phyloP scores from a whole-genome alignment of 2,888 invertebrate species.

The Chrysolina haemoptera region DNA sequence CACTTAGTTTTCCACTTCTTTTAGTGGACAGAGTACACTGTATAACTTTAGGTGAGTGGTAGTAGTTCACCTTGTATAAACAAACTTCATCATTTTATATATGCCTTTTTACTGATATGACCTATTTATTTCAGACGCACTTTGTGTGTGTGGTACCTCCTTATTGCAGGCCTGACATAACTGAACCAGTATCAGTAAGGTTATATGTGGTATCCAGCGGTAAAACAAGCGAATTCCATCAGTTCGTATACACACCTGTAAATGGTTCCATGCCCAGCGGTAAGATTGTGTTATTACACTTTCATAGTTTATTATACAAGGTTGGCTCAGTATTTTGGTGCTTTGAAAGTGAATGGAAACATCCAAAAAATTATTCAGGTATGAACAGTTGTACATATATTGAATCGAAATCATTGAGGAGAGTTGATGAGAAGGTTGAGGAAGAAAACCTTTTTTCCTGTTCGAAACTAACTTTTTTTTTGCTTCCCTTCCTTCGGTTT shows the following conservation, averaged over 20 bases:
- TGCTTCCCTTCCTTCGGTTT: no score
- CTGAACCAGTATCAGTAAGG: constrained; percentile 82
- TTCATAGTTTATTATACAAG: constrained; percentile 45
- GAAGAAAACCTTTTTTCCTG: no score
- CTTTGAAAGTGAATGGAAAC: not conserved
- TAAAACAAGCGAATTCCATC: constrained; percentile 88
- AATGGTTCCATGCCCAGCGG: constrained; percentile 68
- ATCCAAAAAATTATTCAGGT: no score
- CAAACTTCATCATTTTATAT: not conserved
- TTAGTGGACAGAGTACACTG: no score
- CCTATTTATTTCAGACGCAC: constrained; percentile 78
- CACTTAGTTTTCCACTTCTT: no score
- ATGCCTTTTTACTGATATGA: not conserved
- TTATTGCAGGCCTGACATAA: constrained; percentile 79
- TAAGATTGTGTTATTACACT: constrained; percentile 64
- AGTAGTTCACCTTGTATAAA: no score
- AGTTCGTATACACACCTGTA: constrained; percentile 84
- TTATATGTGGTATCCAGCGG: constrained; percentile 88
- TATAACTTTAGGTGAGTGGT: no score
- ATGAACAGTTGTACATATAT: no score
- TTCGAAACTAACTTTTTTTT: no score
- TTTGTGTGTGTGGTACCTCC: constrained; percentile 89
- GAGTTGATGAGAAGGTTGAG: no score
- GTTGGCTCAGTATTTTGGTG: constrained; percentile 23
- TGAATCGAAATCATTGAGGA: no score